Percentiles rank a stretch among this genome's conserved stretches.
These are phyloP conservation scores for Halictus ligatus DNA, from an alignment of 2,888 invertebrate species.

Conservation along the genomic window DNA sequence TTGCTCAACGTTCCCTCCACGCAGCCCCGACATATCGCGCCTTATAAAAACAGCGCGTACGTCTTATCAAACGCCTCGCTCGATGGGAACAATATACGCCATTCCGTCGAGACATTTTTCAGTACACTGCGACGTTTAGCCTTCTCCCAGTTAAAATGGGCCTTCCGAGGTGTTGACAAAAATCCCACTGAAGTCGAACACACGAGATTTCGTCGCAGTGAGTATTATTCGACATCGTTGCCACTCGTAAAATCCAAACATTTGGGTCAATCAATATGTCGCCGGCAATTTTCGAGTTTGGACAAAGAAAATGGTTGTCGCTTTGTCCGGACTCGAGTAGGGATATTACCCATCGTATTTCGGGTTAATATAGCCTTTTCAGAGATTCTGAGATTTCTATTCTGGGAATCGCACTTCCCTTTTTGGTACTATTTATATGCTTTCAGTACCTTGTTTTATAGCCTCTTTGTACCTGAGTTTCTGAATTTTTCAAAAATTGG, in stretches of 20 bases:
- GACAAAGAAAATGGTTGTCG: too few relatives aligned
- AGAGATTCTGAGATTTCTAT: too few relatives aligned
- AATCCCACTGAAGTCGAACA: not conserved
- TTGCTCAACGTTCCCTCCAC: constrained; percentile 48
- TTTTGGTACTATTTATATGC: too few relatives aligned
- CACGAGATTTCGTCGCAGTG: not conserved
- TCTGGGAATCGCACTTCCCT: too few relatives aligned
- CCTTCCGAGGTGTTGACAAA: not conserved
- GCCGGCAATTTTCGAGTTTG: too few relatives aligned
- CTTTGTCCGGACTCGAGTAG: too few relatives aligned
- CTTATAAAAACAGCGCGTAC: not conserved
- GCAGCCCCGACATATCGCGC: constrained; percentile 2
- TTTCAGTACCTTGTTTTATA: too few relatives aligned
- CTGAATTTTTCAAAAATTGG: too few relatives aligned
- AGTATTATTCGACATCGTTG: not conserved
- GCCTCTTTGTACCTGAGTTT: too few relatives aligned
- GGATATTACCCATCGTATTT: too few relatives aligned
- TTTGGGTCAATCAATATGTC: too few relatives aligned
- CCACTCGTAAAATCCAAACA: not conserved
- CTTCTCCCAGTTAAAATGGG: not conserved
- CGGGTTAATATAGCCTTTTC: too few relatives aligned
- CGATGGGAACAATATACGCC: not conserved
- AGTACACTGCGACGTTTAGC: not conserved
- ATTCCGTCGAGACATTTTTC: not conserved
- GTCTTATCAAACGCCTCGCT: not conserved